Base-by-base conservation (phyloP, 2,888 invertebrate genomes). In the Cepaea hortensis region DNA sequence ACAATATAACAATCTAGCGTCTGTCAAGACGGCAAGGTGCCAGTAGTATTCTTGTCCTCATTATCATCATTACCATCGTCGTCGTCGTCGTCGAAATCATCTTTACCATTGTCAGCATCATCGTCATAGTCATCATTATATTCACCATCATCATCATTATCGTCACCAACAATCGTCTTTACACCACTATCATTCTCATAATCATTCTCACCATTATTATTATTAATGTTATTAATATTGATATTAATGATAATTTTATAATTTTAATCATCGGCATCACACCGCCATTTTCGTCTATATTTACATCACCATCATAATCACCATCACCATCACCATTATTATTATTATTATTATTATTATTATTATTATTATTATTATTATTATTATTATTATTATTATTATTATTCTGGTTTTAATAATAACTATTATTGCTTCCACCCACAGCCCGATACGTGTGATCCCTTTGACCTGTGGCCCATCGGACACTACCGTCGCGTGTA, bases 401-500 rank as follows among this genome's bases (percentile, higher is more conserved):
- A 70, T 70, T n/a, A 70, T 6, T n/a, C 6, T 1, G 13, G 15
- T 62, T 18, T 1, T 18, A 13, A 62, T 18, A 9, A 62, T 18
- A 9, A 62, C 62, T 18, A 62, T 62, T 18, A 62, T 18, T 35
- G 1, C 1, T 35, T 35, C 35, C 35, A 35, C 11, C 46, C 11
- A 7, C 92, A 96, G 96, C 95, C 96, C 65, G 95, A 95, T 87
- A 96, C 96, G 90, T 97, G 97, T 94, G 98, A 98, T 94, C 95
- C 96, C 3, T 99, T 97, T 95, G 96, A 97, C 91, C 98, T 98
- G 94, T 99, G 99, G 98, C 97, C 98, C 72, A 98, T 98, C 94
- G 98, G 98, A 0, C 98, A 99, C 95, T 97, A 97, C 91, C 96
- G 98, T 1, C 96, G 96, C 89, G 97, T 98, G 9, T 98, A 98